phyloP scores from a whole-genome alignment of 2,888 invertebrate genomes.

The Cryptops parisi region DNA sequence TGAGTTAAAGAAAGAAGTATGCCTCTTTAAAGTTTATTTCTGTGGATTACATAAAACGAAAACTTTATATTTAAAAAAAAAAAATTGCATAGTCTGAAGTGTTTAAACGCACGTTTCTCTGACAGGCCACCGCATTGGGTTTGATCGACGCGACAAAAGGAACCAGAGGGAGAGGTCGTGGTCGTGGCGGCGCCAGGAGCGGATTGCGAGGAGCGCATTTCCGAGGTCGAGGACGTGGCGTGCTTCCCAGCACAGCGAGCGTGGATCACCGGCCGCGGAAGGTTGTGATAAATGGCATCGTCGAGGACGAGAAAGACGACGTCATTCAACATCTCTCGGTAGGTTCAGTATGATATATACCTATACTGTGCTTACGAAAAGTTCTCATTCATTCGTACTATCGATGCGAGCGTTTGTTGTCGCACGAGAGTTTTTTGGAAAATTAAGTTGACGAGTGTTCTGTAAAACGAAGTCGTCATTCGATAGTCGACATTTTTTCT shows the following conservation, averaged over 20 bases:
- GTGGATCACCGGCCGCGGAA: constrained; percentile 78
- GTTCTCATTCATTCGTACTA: too few relatives aligned
- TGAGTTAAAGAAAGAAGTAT: constrained; percentile 43
- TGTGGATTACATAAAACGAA: not conserved
- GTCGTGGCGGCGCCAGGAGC: constrained; percentile 18
- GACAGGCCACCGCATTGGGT: constrained; percentile 30
- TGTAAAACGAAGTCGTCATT: too few relatives aligned
- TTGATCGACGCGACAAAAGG: constrained; percentile 19
- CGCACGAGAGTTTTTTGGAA: too few relatives aligned
- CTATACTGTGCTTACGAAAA: too few relatives aligned
- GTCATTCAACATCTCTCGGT: constrained; percentile 73
- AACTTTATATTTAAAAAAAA: not conserved
- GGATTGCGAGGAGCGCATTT: constrained; percentile 24
- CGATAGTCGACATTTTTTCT: too few relatives aligned
- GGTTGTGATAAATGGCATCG: constrained; percentile 73
- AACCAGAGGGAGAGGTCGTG: constrained; percentile 24
- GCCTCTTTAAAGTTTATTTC: not conserved
- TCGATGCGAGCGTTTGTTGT: too few relatives aligned
- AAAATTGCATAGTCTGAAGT: not conserved
- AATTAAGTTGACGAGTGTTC: too few relatives aligned
- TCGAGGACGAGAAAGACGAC: constrained; percentile 62
- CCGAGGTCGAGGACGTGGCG: constrained; percentile 21
- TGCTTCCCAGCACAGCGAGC: constrained; percentile 8
- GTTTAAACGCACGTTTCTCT: constrained; percentile 14
- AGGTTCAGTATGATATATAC: too few relatives aligned